Base-by-base conservation (phyloP, 23 tunicate genomes). In the Styela plicata region DNA sequence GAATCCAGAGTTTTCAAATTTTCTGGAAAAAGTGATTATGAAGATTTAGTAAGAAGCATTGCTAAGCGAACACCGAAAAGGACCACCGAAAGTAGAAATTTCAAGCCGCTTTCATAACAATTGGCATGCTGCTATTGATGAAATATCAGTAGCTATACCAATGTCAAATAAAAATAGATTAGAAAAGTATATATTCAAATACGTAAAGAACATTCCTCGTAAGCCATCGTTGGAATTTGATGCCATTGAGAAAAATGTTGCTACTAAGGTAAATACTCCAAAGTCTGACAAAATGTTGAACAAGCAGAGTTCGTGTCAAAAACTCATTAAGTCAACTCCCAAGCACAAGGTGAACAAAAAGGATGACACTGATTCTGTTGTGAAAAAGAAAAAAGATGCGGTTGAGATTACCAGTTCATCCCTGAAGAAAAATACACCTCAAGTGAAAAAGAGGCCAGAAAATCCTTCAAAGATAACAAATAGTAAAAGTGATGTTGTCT, bases 41-140 rank as follows among this genome's bases (percentile, higher is more conserved):
- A 81, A 23, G 33, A 34, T 20, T 77, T 90, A 26, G 74, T 85
- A 13, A 36, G 2, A 0, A 86, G 78, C 18, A 31, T 90, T 24
- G 70, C 87, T 1, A 27, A 20, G 24, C 64, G 83, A 73, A 64
- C 69, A 61, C 74, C 69, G 28, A 78, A 63, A 57, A 68, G 33
- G 74, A 16, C 78, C 36, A 16, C 78, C 78, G 44, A 73, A 33
- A 37, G 35, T 73, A 5, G 86, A 90, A 82, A 69, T 82, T 57
- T 86, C 95, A 69, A 82, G 85, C 52, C 73, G 94, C n/a, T 74
- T 84, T 22, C 63, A 73, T 34, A 35, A 79, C 10, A 79, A 84
- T 32, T 90, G 95, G 95, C 79, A 90, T 69, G 87, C 95, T 31
- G 95, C 80, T 2, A 37, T 90, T 17, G 89, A 81, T 17, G 95